Conservation (phyloP, 2,888 invertebrate genomes). For the Drosophila infuscata region DNA sequence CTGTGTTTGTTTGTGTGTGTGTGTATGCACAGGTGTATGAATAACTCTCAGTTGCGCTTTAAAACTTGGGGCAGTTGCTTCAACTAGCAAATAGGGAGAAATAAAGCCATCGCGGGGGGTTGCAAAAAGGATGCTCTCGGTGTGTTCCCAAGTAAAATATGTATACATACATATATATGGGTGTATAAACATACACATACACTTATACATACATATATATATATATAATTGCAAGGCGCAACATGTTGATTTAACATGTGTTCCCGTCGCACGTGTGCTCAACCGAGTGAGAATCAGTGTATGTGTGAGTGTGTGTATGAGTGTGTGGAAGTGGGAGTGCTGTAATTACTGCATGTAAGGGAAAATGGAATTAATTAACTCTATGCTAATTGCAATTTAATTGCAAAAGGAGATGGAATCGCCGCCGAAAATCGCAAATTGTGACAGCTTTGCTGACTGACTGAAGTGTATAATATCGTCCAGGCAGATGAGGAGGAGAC, state of each 20-base stretch:
- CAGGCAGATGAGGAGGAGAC: neutral
- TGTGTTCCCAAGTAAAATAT: conserved; percentile 18
- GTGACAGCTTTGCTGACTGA: conserved; percentile 3
- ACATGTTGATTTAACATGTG: conserved; percentile 77
- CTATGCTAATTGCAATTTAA: conserved; percentile 70
- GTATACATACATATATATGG: neutral
- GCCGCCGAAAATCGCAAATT: conserved; percentile 1
- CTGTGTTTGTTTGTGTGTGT: conserved; percentile 3
- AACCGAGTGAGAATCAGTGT: neutral
- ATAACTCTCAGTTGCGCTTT: conserved; percentile 57
- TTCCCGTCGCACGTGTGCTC: conserved; percentile 40
- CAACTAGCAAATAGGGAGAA: conserved; percentile 23
- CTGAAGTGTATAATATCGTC: neutral
- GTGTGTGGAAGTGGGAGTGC: conserved; percentile 10
- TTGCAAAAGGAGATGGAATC: conserved; percentile 49
- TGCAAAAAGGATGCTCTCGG: neutral
- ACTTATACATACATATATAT: neutral
- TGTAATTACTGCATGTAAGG: conserved; percentile 36
- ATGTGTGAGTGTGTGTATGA: conserved; percentile 11
- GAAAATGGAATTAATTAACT: conserved; percentile 74
- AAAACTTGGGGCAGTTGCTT: conserved; percentile 30
- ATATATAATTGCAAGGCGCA: conserved; percentile 46
- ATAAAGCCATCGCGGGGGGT: conserved; percentile 35
- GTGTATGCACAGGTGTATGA: conserved; percentile 12
- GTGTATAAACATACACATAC: neutral